These are phyloP conservation scores for Sebastes minor DNA, from an alignment of 2,797 vertebrate genomes.

Conservation along the genomic window DNA sequence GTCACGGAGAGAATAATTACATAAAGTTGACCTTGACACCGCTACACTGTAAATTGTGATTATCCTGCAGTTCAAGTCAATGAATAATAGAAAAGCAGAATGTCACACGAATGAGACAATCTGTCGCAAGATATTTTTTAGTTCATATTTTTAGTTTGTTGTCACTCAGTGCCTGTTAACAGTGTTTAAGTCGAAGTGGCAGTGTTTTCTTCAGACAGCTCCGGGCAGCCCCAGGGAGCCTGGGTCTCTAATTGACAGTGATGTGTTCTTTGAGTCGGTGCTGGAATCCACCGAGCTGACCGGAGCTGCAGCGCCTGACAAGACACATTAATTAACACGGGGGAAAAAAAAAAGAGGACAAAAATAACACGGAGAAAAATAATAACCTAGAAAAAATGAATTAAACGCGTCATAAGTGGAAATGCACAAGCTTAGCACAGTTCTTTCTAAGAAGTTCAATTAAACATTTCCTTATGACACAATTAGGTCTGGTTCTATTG, in stretches of 20 bases:
- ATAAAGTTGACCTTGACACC: constrained; percentile 15
- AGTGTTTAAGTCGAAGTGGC: constrained; percentile 77
- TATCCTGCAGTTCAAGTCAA: constrained; percentile 41
- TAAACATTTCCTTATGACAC: constrained; percentile 48
- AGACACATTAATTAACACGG: constrained; percentile 78
- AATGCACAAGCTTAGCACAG: constrained; percentile 28
- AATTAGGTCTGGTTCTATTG: constrained; percentile 45
- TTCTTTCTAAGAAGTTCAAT: constrained; percentile 58
- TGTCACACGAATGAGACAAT: constrained; percentile 25
- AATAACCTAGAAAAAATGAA: constrained; percentile 20
- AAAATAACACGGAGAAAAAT: constrained; percentile 55
- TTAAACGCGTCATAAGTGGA: constrained; percentile 42
- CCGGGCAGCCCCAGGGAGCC: constrained; percentile 71
- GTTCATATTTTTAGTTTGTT: constrained; percentile 65
- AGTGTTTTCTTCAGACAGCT: constrained; percentile 78
- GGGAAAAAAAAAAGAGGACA: constrained; percentile 38
- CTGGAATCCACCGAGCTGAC: constrained; percentile 73
- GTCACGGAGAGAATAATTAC: constrained; percentile 37
- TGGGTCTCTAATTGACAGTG: constrained; percentile 82
- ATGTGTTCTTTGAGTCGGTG: constrained; percentile 81
- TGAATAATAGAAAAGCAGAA: constrained; percentile 30
- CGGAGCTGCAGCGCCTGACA: constrained; percentile 74
- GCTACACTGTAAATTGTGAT: constrained; percentile 29
- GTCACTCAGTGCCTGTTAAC: constrained; percentile 74
- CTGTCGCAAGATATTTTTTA: constrained; percentile 59